Percentiles rank a stretch among this genome's conserved stretches.
phyloP scores from a whole-genome alignment of 2,797 vertebrate genomes.

The Spatula versicolor region DNA sequence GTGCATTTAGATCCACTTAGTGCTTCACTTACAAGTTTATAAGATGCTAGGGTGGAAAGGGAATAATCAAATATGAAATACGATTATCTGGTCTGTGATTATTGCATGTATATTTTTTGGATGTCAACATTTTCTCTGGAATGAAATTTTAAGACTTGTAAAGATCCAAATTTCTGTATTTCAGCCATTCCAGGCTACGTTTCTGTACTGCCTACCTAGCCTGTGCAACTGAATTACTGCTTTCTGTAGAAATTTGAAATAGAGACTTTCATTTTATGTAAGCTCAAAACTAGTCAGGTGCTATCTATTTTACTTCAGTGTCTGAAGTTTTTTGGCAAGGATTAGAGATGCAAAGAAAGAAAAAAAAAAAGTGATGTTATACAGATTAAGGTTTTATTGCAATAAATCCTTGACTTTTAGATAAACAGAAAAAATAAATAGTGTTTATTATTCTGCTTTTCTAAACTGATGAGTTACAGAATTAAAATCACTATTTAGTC shows the following conservation, averaged over 20 bases:
- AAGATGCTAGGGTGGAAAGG: neutral
- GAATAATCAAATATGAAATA: neutral
- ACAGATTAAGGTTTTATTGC: neutral
- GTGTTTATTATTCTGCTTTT: neutral
- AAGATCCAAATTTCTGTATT: rapidly evolving
- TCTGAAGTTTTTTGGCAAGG: neutral
- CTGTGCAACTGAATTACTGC: neutral
- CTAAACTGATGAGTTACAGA: neutral
- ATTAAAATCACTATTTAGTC: neutral
- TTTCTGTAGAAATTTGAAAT: too few relatives aligned
- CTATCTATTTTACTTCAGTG: neutral
- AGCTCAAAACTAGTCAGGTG: neutral
- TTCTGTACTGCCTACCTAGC: neutral
- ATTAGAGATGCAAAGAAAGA: neutral
- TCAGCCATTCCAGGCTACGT: neutral
- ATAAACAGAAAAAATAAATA: neutral
- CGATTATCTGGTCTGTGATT: neutral
- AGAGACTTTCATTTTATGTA: neutral
- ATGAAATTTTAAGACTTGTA: neutral
- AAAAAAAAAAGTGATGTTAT: neutral
- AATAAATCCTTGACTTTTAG: neutral
- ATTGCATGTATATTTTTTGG: neutral
- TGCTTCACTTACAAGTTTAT: neutral
- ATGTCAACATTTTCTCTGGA: neutral
- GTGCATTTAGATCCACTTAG: neutral